These are phyloP conservation scores for Aphidoletes aphidimyza DNA, from an alignment of 2,888 invertebrate genomes.

Conservation along the genomic window DNA sequence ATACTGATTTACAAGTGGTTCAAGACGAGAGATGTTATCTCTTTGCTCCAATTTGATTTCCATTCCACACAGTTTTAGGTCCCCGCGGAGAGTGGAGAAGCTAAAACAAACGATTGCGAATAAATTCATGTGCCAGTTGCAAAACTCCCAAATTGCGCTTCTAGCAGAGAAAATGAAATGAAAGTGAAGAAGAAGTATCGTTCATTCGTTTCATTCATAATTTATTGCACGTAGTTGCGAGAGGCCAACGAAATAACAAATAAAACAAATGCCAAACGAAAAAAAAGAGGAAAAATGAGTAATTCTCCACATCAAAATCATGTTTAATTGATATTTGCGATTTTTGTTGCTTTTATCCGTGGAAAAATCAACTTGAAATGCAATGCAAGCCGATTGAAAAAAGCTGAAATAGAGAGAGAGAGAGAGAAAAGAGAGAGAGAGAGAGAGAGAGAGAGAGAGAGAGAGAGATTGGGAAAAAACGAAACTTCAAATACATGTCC, in stretches of 20 bases:
- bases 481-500: neutral
- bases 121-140: too few species aligned
- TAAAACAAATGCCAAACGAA: neutral
- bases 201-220: constrained; percentile 7
- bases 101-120: too few species aligned
- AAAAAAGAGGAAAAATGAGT: neutral
- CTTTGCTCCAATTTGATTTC: too few species aligned
- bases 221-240: neutral
- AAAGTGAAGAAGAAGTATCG: neutral
- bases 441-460: too few species aligned
- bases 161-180: constrained; percentile 4
- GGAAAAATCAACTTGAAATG: neutral
- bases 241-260: neutral
- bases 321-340: constrained; percentile 1
- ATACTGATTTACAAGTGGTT: too few species aligned
- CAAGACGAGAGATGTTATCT: too few species aligned
- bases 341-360: neutral
- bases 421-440: neutral
- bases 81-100: too few species aligned
- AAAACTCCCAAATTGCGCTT: neutral
- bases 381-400: too few species aligned
- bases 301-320: constrained; percentile 9
- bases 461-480: too few species aligned
- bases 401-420: neutral
- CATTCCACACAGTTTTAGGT: too few species aligned